phyloP scores from a whole-genome alignment of 2,113 vertebrate species.

The Brienomyrus longianalis region DNA sequence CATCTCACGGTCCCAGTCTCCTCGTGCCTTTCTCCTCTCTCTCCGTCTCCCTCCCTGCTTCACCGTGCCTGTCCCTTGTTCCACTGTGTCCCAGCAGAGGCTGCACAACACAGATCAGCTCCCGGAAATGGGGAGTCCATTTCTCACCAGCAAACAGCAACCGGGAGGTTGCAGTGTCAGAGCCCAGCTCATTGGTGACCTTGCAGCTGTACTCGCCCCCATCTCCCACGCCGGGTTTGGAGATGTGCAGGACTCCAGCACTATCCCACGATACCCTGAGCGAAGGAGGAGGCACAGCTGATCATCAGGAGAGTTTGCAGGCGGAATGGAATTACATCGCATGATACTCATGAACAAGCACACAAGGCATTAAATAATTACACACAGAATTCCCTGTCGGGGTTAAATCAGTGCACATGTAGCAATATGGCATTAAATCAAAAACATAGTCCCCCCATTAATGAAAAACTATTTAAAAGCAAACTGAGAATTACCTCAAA shows the following conservation, averaged over 20 bases:
- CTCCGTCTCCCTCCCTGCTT: background rate
- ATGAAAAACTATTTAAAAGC: background rate
- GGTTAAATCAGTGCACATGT: constrained; percentile 18
- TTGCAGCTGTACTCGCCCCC: constrained; percentile 70
- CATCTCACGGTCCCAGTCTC: background rate
- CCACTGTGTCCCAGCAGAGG: background rate
- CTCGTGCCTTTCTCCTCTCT: background rate
- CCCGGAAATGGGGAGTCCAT: background rate
- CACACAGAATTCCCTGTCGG: constrained; percentile 13
- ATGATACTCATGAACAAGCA: constrained; percentile 19
- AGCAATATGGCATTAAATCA: constrained; percentile 20
- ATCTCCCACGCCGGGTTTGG: constrained; percentile 59
- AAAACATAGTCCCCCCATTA: constrained; percentile 5
- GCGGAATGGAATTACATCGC: constrained; percentile 12
- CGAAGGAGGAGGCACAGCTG: constrained; percentile 15
- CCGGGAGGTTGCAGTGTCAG: constrained; percentile 62
- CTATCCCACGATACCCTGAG: constrained; percentile 63
- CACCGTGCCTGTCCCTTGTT: background rate
- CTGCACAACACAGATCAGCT: background rate
- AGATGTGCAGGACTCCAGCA: constrained; percentile 59
- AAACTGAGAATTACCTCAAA: background rate
- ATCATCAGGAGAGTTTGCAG: constrained; percentile 19
- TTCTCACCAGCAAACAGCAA: constrained; percentile 67
- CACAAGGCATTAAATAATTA: constrained; percentile 28
- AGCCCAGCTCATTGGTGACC: constrained; percentile 59